Percentiles rank a stretch among this genome's conserved stretches.
These are phyloP conservation scores for Rhogogaster chlorosoma DNA, from an alignment of 2,888 invertebrate species.

Conservation along the genomic window DNA sequence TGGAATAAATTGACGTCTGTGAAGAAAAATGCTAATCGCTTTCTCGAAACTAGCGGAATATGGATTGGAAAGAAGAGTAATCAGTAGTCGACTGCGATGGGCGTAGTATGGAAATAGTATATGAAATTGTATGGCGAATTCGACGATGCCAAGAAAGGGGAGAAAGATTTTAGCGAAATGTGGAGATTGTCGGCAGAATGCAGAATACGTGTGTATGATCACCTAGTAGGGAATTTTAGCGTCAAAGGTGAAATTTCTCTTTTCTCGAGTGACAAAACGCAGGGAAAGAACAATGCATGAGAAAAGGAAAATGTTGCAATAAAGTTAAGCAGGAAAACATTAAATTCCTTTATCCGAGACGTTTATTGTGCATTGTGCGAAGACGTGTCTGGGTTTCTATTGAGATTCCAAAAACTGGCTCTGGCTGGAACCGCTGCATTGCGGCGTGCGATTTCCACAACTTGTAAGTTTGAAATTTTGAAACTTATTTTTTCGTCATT, in stretches of 20 bases:
- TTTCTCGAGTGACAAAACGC: slow-evolving; percentile 37
- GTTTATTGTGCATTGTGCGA: slow-evolving; percentile 27
- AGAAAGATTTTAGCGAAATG: not conserved
- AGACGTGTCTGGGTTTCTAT: not conserved
- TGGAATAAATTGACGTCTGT: too few relatives aligned
- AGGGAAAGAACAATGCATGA: slow-evolving; percentile 12
- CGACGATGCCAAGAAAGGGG: not conserved
- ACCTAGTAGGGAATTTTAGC: not conserved
- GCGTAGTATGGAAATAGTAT: too few relatives aligned
- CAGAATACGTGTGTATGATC: not conserved
- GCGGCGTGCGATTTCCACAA: not conserved
- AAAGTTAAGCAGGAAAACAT: slow-evolving; percentile 27
- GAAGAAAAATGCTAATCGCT: too few relatives aligned
- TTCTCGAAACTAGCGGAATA: not conserved
- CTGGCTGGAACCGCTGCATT: not conserved
- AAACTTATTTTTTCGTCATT: not conserved
- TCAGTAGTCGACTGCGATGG: not conserved
- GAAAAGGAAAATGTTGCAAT: slow-evolving; percentile 29
- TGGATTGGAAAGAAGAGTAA: not conserved
- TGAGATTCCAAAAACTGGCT: not conserved
- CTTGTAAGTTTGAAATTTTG: not conserved
- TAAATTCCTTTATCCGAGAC: slow-evolving; percentile 2
- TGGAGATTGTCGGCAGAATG: not conserved
- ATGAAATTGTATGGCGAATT: not conserved
- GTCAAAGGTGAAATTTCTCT: slow-evolving; percentile 46